Percentiles rank a stretch among this genome's conserved stretches.
These are phyloP conservation scores for Eunapius fragilis DNA, from an alignment of 37 sponge, comb jelly and placozoan species.

Conservation along the genomic window DNA sequence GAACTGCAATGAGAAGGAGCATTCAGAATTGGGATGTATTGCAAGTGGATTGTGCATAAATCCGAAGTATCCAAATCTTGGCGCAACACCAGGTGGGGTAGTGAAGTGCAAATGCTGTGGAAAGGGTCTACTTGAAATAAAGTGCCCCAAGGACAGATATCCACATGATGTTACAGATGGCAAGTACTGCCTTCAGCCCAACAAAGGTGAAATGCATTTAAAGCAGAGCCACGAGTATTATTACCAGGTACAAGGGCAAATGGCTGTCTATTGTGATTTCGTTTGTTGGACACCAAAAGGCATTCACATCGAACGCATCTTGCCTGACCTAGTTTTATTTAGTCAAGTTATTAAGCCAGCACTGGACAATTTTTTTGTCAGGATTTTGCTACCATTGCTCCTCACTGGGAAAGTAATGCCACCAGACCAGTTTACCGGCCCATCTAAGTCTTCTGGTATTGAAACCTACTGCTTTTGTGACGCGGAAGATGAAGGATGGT, in stretches of 20 bases:
- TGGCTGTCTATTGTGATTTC: slow-evolving; percentile 28
- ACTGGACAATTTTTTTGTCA: slow-evolving; percentile 8
- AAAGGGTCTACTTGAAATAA: background rate
- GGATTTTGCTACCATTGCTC: slow-evolving; percentile 28
- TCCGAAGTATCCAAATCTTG: slow-evolving; percentile 5
- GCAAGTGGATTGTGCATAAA: background rate
- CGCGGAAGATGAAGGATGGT: slow-evolving; percentile 25
- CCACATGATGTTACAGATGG: background rate
- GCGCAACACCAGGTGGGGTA: slow-evolving; percentile 11
- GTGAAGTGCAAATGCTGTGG: slow-evolving; percentile 11
- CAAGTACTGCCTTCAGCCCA: slow-evolving; percentile 9
- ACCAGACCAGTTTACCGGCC: background rate
- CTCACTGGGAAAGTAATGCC: background rate
- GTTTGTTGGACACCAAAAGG: slow-evolving; percentile 51
- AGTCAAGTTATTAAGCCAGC: slow-evolving; percentile 12
- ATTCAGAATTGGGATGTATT: background rate
- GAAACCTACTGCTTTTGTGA: background rate
- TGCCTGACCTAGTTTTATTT: slow-evolving; percentile 3
- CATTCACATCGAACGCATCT: background rate
- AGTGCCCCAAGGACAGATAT: background rate
- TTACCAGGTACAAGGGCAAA: slow-evolving; percentile 44
- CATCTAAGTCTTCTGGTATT: background rate
- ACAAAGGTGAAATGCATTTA: background rate
- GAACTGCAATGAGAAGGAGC: too few relatives aligned
- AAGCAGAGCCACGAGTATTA: slow-evolving; percentile 32